Base-by-base conservation (phyloP, 2,888 invertebrate species). In the Polylopha cassiicola region DNA sequence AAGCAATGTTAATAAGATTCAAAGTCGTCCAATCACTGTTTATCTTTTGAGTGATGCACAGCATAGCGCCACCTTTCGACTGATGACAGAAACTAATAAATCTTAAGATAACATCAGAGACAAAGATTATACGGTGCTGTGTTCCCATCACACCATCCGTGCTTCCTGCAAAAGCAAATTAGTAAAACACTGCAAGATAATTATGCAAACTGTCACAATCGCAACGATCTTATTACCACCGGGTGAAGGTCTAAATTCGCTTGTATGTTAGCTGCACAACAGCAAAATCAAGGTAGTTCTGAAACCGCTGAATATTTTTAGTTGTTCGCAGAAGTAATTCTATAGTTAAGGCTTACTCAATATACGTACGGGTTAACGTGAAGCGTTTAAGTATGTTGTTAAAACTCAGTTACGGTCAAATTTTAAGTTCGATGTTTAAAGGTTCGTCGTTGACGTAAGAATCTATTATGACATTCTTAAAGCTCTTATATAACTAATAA, bases 21-120 rank as follows among this genome's bases (percentile, higher is more conserved):
- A n/a, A 73, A 74, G 60, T 69, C 62, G 72, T 71, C 67, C 71
- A 69, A 55, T 54, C 48, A 51, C 57, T n/a, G n/a, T n/a, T n/a
- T n/a, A n/a, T n/a, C n/a, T n/a, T n/a, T n/a, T n/a, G 66, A 75
- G 70, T 77, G 80, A 78, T 71, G 80, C 82, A 76, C 77, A 70
- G 80, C 80, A 76, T 79, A 78, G 74, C 74, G 80, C 81, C 84
- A 84, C 81, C 84, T 84, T 72, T 73, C 63, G 79, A 72, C 55
- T 69, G 81, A 72, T 74, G 81, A 81, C 81, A 79, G 79, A 70
- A 68, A 67, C 72, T 76, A 82, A 84, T 85, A 85, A 85, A 85
- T 85, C 84, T 75, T 69, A 32, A 61, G 85, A 85, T 85, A 85
- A 85, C 77, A 84, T 85, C 85, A 79, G 74, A 81, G 70, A 69